Evolutionary conservation across 2,888 invertebrate genomes (phyloP).

Genomic region (Tanypteryx hageni): DNA sequence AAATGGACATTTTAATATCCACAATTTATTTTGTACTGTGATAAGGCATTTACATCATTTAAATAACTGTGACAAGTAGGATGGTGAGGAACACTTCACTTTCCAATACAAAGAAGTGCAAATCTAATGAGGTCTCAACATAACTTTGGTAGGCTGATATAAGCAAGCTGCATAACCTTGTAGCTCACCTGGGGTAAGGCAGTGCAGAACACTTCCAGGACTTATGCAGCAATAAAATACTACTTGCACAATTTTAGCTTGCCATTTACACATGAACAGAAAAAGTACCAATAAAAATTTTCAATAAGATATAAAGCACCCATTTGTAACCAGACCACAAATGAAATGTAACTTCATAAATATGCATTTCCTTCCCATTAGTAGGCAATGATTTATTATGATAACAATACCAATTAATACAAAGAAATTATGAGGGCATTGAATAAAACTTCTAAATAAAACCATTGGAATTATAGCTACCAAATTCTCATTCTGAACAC

Average conservation of each 20-base stretch:
- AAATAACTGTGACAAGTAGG: neutral
- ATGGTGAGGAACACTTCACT: neutral
- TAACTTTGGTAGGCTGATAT: neutral
- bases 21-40: conserved; percentile 51
- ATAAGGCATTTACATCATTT: conserved; percentile 33
- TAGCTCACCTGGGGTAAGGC: neutral
- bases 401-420: neutral
- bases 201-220: neutral
- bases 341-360: neutral
- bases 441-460: neutral
- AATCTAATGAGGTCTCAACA: too few relatives aligned
- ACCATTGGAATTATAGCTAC: too few relatives aligned
- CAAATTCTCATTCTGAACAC: too few relatives aligned
- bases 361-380: conserved; percentile 29
- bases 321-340: neutral
- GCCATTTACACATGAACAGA: neutral
- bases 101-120: neutral
- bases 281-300: neutral
- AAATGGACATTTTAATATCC: neutral
- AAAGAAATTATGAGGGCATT: neutral
- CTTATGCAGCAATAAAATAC: neutral
- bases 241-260: neutral
- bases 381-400: neutral
- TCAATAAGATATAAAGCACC: neutral
- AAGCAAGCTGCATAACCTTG: neutral